Evolutionary conservation across 1,140 invertebrate genomes (phyloP), one percentile per base, ranked within the genome.

Genomic region (Bemisia tabaci): DNA sequence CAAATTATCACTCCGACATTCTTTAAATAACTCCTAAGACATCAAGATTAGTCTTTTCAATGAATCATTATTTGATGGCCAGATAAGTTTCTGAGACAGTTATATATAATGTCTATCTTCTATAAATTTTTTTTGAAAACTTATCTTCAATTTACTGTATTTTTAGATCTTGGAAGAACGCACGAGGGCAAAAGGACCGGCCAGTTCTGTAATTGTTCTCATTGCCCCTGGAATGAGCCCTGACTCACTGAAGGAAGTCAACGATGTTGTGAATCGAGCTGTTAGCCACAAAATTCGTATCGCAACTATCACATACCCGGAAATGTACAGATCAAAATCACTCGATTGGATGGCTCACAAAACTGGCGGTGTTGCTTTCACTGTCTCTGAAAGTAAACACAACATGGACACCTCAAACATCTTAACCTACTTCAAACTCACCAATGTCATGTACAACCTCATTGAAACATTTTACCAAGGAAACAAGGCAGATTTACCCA

Each of bases 141-240:
- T 48, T 48, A 48, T 48, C 17, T 48, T 48, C 17, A 22, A 60
- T 60, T 48, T 22, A 59, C n/a, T 9, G 25, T 63, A 26, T 67
- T 73, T 71, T 0, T 68, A 79, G 74, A 77, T 83, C 77, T 71
- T 83, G 21, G 75, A 78, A 68, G 78, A 81, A 12, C 72, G 78
- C n/a, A 73, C 72, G 1, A 72, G 69, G 39, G 66, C 66, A 12
- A 60, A 74, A 26, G 79, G 79, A 9, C 75, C 80, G 1, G 81
- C 81, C 0, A 80, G 75, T 69, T 80, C 81, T 62, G 78, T 82
- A 21, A 80, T 84, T 65, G 75, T 84, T n/a, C 70, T 83, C 5
- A 77, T 83, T 60, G 79, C 80, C 21, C 76, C 80, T 2, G 81
- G 80, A 2, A 81, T 79, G 69, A 72, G 74, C n/a, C 70, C 70